Percentiles rank a stretch among this genome's conserved stretches.
phyloP scores from a whole-genome alignment of 2,113 vertebrate genomes.

The Turdus rufiventris region DNA sequence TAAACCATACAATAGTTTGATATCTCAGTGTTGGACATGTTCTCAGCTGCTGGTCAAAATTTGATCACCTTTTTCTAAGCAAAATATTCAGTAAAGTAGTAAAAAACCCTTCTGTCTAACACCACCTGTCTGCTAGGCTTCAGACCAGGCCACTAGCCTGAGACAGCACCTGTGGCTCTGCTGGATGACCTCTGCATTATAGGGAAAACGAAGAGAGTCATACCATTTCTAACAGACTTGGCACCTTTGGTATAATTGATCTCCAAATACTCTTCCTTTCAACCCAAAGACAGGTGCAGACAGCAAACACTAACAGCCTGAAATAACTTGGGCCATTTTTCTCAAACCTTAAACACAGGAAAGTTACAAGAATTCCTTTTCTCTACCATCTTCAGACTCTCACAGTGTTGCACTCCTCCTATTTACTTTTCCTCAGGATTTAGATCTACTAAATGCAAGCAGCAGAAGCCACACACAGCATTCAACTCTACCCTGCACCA shows the following conservation, averaged over 20 bases:
- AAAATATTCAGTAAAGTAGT: neutral
- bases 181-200: neutral
- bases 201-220: neutral
- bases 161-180: neutral
- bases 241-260: neutral
- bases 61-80: neutral
- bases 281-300: neutral
- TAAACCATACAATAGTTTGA: neutral
- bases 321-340: neutral
- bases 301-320: neutral
- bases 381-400: neutral
- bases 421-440: neutral
- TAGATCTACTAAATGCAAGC: neutral
- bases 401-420: neutral
- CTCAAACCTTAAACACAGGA: neutral
- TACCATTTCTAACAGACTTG: neutral
- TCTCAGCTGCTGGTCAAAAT: neutral
- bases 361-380: neutral
- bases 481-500: neutral
- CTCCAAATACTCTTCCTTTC: neutral
- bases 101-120: neutral
- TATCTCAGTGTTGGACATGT: neutral
- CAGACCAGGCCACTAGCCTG: neutral
- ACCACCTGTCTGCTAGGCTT: conserved; percentile 9
- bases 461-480: neutral